Conservation (phyloP, 2,797 vertebrate genomes). For the Delichon dasypus region DNA sequence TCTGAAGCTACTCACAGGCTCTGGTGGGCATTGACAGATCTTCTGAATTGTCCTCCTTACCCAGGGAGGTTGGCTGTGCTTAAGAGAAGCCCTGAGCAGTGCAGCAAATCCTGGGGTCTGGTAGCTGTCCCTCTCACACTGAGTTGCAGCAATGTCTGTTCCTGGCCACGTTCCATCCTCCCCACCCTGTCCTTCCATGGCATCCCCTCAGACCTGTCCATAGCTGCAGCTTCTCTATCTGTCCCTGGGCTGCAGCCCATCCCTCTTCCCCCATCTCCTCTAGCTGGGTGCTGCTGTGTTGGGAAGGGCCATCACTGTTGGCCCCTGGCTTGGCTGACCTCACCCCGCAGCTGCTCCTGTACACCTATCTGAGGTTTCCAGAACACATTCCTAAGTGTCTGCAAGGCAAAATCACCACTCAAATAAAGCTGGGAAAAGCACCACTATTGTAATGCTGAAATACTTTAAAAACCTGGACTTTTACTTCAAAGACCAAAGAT, state of each 20-base stretch:
- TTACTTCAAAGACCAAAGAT: neutral
- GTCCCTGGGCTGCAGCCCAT: neutral
- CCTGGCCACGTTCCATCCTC: neutral
- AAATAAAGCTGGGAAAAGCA: neutral
- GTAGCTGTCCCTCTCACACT: neutral
- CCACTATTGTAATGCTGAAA: neutral
- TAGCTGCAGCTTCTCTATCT: neutral
- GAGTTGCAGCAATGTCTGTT: accelerated
- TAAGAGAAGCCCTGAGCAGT: neutral
- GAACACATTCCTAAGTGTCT: neutral
- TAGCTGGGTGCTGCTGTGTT: neutral
- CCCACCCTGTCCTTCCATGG: accelerated
- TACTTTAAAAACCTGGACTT: neutral
- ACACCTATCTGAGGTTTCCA: neutral
- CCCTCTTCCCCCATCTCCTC: neutral
- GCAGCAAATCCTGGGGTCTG: neutral
- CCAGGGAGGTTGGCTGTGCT: neutral
- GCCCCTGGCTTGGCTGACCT: neutral
- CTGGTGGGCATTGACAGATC: accelerated
- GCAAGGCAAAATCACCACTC: neutral
- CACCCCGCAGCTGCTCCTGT: accelerated
- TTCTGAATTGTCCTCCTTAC: neutral
- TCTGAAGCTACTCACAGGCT: neutral
- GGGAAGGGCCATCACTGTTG: neutral
- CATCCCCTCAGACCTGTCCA: neutral